Evolutionary conservation across 2,797 vertebrate genomes (phyloP).

Genomic region (Parauchenoglanis ngamensis): DNA sequence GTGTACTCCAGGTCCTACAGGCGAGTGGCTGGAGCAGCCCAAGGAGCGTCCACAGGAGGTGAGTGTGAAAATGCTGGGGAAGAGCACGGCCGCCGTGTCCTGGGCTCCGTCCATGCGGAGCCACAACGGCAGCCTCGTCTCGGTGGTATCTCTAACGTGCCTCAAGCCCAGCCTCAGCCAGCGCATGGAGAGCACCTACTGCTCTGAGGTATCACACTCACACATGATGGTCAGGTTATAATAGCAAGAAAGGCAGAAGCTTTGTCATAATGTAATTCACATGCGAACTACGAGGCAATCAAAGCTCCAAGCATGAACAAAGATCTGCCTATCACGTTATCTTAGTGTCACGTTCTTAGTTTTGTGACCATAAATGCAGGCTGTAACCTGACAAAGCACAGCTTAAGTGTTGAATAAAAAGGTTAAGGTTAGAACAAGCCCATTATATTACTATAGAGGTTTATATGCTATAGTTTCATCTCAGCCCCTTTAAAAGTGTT

Average conservation of each 20-base stretch:
- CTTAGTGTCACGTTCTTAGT: background rate
- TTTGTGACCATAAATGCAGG: background rate
- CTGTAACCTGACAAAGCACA: background rate
- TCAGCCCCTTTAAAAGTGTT: background rate
- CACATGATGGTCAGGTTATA: background rate
- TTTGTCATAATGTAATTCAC: background rate
- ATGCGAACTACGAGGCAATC: background rate
- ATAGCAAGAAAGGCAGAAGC: background rate
- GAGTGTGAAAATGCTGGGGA: slow-evolving; percentile 78
- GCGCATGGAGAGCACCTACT: slow-evolving; percentile 89
- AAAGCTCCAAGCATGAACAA: background rate
- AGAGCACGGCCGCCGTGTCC: slow-evolving; percentile 83
- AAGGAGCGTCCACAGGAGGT: slow-evolving; percentile 84
- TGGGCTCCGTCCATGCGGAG: slow-evolving; percentile 79
- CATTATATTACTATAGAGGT: background rate
- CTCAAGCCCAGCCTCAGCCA: slow-evolving; percentile 86
- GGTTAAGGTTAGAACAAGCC: background rate
- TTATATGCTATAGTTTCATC: background rate
- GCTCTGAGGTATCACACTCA: slow-evolving; percentile 77
- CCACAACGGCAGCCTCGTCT: slow-evolving; percentile 81
- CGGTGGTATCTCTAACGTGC: slow-evolving; percentile 89
- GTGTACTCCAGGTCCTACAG: slow-evolving; percentile 71
- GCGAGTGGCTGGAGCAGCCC: slow-evolving; percentile 87
- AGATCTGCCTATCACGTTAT: background rate
- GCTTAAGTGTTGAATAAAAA: background rate